Percentiles rank a stretch among this genome's conserved stretches.
Conservation (phyloP, 1,140 invertebrate genomes). For the Drosophila tsacasi region DNA sequence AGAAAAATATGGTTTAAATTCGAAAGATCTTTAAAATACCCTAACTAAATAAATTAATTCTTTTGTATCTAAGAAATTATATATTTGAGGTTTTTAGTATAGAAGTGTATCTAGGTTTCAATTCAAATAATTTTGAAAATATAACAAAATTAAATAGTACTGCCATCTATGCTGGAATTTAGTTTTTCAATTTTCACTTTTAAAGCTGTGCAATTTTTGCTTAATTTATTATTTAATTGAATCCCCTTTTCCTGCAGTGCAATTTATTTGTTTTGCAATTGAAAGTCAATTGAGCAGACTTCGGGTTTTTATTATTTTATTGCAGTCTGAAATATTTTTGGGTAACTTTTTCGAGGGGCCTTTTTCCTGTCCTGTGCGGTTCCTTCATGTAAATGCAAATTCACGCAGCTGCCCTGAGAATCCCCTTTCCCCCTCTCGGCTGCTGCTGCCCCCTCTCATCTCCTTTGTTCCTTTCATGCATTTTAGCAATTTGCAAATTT, state of each 20-base stretch:
- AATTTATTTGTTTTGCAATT: constrained; percentile 44
- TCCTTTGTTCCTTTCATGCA: constrained; percentile 63
- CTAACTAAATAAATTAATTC: too few relatives aligned
- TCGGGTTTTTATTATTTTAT: constrained; percentile 16
- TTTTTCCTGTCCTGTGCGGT: constrained; percentile 32
- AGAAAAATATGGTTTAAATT: neutral
- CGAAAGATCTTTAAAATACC: too few relatives aligned
- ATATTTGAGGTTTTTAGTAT: too few relatives aligned
- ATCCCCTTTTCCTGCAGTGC: neutral
- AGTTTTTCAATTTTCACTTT: too few relatives aligned
- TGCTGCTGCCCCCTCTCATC: constrained; percentile 27
- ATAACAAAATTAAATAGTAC: too few relatives aligned
- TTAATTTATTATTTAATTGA: neutral
- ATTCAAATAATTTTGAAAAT: too few relatives aligned
- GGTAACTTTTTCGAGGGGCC: constrained; percentile 27
- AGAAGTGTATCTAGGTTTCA: too few relatives aligned
- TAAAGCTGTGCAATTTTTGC: too few relatives aligned
- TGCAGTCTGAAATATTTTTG: constrained; percentile 26
- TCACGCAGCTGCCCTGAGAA: constrained; percentile 39
- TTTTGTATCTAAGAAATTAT: too few relatives aligned
- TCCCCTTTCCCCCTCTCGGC: constrained; percentile 4
- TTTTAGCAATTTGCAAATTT: constrained; percentile 83
- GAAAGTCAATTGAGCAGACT: constrained; percentile 48
- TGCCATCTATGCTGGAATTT: too few relatives aligned
- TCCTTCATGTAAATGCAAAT: constrained; percentile 54